Evolutionary conservation across 2,888 invertebrate species (phyloP).

Genomic region (Amiota minor): DNA sequence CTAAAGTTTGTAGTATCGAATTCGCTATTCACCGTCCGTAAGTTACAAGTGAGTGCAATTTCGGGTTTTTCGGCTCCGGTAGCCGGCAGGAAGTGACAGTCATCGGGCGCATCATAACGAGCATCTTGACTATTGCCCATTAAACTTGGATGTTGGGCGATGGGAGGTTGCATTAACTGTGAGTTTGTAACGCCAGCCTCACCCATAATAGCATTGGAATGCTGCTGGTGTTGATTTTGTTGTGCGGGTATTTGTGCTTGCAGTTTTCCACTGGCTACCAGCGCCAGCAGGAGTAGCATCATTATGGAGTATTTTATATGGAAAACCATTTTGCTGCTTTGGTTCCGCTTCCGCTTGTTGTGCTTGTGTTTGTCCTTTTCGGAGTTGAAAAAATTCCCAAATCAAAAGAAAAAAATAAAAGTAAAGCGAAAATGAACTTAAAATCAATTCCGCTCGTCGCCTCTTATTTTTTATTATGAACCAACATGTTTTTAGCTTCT

Average conservation of each 20-base stretch:
- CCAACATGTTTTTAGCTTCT: not conserved
- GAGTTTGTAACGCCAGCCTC: constrained; percentile 66
- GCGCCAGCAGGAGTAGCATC: constrained; percentile 33
- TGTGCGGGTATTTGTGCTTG: constrained; percentile 44
- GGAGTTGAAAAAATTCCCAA: not conserved
- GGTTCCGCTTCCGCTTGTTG: not conserved
- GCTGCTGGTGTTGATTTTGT: constrained; percentile 56
- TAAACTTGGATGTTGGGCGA: constrained; percentile 42
- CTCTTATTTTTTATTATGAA: not conserved
- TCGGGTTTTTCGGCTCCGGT: constrained; percentile 76
- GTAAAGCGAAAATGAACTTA: constrained; percentile 12
- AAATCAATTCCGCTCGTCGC: not conserved
- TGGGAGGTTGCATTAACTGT: constrained; percentile 58
- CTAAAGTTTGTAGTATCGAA: constrained; percentile 91
- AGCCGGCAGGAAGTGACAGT: constrained; percentile 77
- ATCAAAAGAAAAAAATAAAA: constrained; percentile 1
- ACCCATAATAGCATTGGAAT: constrained; percentile 70
- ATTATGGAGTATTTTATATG: constrained; percentile 35
- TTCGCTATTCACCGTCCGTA: constrained; percentile 89
- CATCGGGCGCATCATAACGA: constrained; percentile 87
- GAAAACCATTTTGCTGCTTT: constrained; percentile 25
- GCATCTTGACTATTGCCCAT: constrained; percentile 40
- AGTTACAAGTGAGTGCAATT: constrained; percentile 84
- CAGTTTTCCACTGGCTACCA: constrained; percentile 43
- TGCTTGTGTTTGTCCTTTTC: constrained; percentile 7